phyloP scores from a whole-genome alignment of 2,797 vertebrate genomes.

The Perdix hodgsoniae region DNA sequence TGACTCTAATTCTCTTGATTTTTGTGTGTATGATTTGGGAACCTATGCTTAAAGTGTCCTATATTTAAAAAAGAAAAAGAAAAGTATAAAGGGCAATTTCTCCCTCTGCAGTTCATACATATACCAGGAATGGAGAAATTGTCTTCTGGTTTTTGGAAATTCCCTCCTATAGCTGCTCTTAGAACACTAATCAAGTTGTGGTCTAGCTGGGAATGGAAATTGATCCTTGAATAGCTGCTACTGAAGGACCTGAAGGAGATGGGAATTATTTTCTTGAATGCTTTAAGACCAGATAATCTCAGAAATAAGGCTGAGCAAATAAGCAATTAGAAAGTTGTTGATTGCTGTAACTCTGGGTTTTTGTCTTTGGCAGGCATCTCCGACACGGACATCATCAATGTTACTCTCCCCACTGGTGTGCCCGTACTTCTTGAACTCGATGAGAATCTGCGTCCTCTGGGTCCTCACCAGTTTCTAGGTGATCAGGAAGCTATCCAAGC shows the following conservation, averaged over 20 bases:
- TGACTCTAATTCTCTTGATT: neutral
- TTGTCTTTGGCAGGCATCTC: constrained; percentile 87
- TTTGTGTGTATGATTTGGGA: neutral
- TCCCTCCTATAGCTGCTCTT: neutral
- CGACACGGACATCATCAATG: constrained; percentile 87
- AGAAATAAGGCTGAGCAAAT: neutral
- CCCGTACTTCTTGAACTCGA: constrained; percentile 94
- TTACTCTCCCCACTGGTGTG: constrained; percentile 94
- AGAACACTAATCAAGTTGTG: neutral
- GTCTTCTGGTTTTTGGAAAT: neutral
- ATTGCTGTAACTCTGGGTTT: neutral
- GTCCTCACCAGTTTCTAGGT: constrained; percentile 91
- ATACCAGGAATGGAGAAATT: neutral
- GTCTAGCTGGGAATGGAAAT: neutral
- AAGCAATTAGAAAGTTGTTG: neutral
- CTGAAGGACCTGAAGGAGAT: neutral
- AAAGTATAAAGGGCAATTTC: accelerated
- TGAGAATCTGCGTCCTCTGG: constrained; percentile 88
- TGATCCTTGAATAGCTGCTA: neutral
- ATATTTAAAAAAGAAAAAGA: neutral
- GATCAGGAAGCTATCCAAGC: constrained; percentile 93
- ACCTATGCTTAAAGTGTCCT: neutral
- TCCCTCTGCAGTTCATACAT: neutral
- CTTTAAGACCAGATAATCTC: neutral
- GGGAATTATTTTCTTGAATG: neutral